Evolutionary conservation across 2,797 vertebrate species (phyloP).

Genomic region (Hydrolagus colliei): DNA sequence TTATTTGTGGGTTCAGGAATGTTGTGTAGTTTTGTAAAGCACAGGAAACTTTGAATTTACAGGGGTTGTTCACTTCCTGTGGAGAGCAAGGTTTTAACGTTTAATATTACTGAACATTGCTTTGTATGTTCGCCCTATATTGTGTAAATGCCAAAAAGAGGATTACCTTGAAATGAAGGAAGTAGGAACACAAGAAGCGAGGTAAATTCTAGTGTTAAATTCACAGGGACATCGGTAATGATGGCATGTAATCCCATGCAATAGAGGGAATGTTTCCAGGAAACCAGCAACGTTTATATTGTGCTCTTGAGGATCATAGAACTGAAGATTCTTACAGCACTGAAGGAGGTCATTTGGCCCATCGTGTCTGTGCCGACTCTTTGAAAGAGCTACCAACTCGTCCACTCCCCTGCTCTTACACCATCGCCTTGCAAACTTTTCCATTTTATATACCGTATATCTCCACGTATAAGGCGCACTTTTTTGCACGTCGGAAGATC

Average conservation of each 20-base stretch:
- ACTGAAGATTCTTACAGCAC: neutral
- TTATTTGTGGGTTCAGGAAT: neutral
- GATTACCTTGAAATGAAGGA: neutral
- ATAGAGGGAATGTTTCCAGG: too few relatives aligned
- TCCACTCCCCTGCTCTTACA: too few relatives aligned
- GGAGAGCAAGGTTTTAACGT: neutral
- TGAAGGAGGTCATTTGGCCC: neutral
- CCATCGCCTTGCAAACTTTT: too few relatives aligned
- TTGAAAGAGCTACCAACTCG: neutral
- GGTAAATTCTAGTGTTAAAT: neutral
- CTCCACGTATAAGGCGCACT: too few relatives aligned
- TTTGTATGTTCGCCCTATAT: neutral
- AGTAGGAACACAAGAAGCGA: neutral
- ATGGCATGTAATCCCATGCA: too few relatives aligned
- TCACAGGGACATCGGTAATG: too few relatives aligned
- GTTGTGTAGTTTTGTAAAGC: neutral
- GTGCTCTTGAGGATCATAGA: neutral
- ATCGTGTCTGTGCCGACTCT: neutral
- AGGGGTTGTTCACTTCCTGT: neutral
- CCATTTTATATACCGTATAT: too few relatives aligned
- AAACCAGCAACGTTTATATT: neutral
- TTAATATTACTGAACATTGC: neutral
- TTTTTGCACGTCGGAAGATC: too few relatives aligned
- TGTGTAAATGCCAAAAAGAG: neutral
- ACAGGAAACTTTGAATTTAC: neutral